Evolutionary conservation across 2,888 invertebrate species (phyloP).

Genomic region (Protonemura montana): DNA sequence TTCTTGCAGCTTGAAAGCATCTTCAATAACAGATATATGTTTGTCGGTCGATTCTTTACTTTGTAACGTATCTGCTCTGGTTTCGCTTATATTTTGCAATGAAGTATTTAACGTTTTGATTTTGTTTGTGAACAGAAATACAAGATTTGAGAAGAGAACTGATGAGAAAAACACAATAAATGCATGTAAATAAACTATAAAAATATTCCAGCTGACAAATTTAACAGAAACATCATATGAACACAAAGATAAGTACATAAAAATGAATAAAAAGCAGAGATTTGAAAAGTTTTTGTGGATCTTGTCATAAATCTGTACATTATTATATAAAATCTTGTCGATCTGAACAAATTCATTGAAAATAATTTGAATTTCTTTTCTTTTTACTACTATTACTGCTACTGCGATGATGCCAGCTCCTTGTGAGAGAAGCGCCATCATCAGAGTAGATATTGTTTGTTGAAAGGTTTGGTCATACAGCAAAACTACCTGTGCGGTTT

Average conservation of each 20-base stretch:
- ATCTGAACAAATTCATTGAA: conserved; percentile 32
- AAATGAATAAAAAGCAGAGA: too few relatives aligned
- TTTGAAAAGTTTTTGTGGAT: too few relatives aligned
- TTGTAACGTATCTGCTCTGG: too few relatives aligned
- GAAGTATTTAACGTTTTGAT: background rate
- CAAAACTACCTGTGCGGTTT: too few relatives aligned
- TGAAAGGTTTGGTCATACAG: too few relatives aligned
- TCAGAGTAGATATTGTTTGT: background rate
- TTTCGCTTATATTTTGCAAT: too few relatives aligned
- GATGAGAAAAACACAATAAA: background rate
- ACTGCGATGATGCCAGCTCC: background rate
- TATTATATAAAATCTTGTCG: background rate
- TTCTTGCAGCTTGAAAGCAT: too few relatives aligned
- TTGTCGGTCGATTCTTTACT: too few relatives aligned
- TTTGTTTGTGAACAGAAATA: background rate
- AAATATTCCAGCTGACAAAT: background rate
- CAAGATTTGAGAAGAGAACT: background rate
- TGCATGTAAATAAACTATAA: background rate
- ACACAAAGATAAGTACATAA: background rate
- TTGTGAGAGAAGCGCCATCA: background rate
- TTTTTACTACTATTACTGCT: background rate
- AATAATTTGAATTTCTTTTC: background rate
- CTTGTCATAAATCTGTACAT: too few relatives aligned
- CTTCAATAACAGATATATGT: background rate
- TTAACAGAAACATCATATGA: background rate